These are phyloP conservation scores for Drosophila algonquin DNA, from an alignment of 2,888 invertebrate genomes.

Conservation along the genomic window DNA sequence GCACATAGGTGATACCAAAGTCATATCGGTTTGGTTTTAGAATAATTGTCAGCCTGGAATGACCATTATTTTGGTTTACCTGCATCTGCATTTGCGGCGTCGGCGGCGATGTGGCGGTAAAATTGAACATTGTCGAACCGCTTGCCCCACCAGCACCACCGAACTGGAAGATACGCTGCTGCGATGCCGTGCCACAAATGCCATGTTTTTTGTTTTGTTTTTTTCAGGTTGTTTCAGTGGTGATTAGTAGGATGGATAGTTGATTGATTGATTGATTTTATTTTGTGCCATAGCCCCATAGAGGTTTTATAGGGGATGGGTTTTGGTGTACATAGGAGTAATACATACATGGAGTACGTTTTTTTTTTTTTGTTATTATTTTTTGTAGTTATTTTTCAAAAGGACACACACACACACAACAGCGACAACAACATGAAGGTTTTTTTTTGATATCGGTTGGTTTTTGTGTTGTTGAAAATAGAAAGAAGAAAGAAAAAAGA, in stretches of 20 bases:
- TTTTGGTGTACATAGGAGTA: slow-evolving; percentile 5
- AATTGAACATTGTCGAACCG: slow-evolving; percentile 48
- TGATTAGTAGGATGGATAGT: slow-evolving; percentile 16
- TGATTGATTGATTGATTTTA: slow-evolving; percentile 16
- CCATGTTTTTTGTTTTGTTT: slow-evolving; percentile 4
- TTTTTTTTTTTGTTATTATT: slow-evolving; percentile 14
- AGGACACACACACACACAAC: slow-evolving; percentile 16
- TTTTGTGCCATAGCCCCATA: slow-evolving; percentile 41
- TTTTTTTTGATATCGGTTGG: slow-evolving; percentile 6
- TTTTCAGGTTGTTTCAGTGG: slow-evolving; percentile 12
- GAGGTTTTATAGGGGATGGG: slow-evolving; percentile 18
- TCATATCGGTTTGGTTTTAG: slow-evolving; percentile 13
- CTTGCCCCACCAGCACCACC: slow-evolving; percentile 26
- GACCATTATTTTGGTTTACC: slow-evolving; percentile 50
- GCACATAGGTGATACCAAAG: slow-evolving; percentile 1
- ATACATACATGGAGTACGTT: slow-evolving; percentile 36
- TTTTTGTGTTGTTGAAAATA: slow-evolving; percentile 13
- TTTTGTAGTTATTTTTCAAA: not conserved
- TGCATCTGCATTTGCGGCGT: slow-evolving; percentile 49
- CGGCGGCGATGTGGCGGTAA: slow-evolving; percentile 42
- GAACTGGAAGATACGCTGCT: slow-evolving; percentile 58
- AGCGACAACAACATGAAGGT: slow-evolving; percentile 27
- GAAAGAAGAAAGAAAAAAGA: slow-evolving; percentile 27
- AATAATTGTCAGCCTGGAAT: not conserved
- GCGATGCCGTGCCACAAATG: slow-evolving; percentile 12